phyloP scores from a whole-genome alignment of 2,888 invertebrate species.

The Drosophila falleni region DNA sequence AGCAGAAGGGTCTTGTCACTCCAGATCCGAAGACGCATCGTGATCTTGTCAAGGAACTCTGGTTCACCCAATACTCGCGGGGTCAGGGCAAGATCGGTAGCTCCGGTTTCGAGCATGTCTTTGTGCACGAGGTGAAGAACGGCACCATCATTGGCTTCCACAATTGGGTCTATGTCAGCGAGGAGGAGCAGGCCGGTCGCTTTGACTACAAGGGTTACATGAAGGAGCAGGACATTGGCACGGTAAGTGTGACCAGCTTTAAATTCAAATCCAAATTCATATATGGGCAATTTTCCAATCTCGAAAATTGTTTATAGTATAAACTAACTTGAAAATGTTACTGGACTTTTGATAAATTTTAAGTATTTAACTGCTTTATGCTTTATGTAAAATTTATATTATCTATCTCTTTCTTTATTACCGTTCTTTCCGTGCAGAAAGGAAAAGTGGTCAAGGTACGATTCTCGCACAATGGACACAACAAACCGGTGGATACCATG shows the following conservation, averaged over 20 bases:
- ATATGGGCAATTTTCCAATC: background rate
- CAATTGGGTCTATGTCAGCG: slow-evolving; percentile 95
- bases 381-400: no score
- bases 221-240: slow-evolving; percentile 89
- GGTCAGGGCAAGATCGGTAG: slow-evolving; percentile 93
- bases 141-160: slow-evolving; percentile 93
- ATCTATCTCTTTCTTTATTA: no score
- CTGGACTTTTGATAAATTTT: no score
- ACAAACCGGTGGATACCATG: slow-evolving; percentile 92
- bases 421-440: slow-evolving; percentile 87
- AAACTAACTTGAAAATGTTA: no score
- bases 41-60: slow-evolving; percentile 90
- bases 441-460: slow-evolving; percentile 91
- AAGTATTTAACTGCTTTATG: no score
- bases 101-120: slow-evolving; percentile 96
- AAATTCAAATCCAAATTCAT: background rate
- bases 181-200: slow-evolving; percentile 90
- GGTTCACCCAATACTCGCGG: slow-evolving; percentile 94
- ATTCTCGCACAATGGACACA: slow-evolving; percentile 89
- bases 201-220: slow-evolving; percentile 93
- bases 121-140: slow-evolving; percentile 94
- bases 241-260: slow-evolving; percentile 86
- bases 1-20: slow-evolving; percentile 88
- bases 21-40: slow-evolving; percentile 90
- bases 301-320: background rate